Conservation (phyloP, 2,797 vertebrate species). For the Salarias fasciatus region DNA sequence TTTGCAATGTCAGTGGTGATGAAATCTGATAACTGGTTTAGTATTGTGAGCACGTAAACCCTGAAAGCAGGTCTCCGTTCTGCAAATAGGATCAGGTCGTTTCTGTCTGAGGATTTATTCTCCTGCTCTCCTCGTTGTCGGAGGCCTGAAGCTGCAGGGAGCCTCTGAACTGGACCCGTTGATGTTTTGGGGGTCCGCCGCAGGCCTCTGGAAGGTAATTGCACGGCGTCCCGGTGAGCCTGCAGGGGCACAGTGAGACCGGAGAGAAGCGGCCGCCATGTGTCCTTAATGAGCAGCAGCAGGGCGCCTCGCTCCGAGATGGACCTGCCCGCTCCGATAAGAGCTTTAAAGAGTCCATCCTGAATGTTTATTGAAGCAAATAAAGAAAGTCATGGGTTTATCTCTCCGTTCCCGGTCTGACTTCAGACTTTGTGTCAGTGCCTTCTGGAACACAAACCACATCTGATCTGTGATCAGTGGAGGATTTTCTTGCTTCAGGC, state of each 20-base stretch:
- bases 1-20: no score
- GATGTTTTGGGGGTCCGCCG: slow-evolving; percentile 59
- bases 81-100: no score
- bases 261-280: slow-evolving; percentile 33
- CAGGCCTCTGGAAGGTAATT: slow-evolving; percentile 56
- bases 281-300: slow-evolving; percentile 62
- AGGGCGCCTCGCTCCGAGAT: slow-evolving; percentile 38
- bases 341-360: slow-evolving; percentile 38
- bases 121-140: slow-evolving; percentile 31
- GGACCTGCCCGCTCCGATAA: slow-evolving; percentile 54
- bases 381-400: slow-evolving; percentile 44
- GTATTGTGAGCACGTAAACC: no score
- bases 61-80: no score
- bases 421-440: slow-evolving; percentile 43
- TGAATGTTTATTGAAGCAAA: slow-evolving; percentile 48
- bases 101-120: slow-evolving; percentile 12
- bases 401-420: no score
- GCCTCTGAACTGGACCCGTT: slow-evolving; percentile 63
- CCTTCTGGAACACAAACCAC: slow-evolving; percentile 43
- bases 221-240: slow-evolving; percentile 53
- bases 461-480: slow-evolving; percentile 62
- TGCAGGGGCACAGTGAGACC: slow-evolving; percentile 46
- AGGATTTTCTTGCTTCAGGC: slow-evolving; percentile 50
- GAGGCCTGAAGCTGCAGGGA: slow-evolving; percentile 40
- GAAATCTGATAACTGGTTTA: no score